Conservation (phyloP, 2,888 invertebrate genomes). For the Pachliopta kotzebuea region DNA sequence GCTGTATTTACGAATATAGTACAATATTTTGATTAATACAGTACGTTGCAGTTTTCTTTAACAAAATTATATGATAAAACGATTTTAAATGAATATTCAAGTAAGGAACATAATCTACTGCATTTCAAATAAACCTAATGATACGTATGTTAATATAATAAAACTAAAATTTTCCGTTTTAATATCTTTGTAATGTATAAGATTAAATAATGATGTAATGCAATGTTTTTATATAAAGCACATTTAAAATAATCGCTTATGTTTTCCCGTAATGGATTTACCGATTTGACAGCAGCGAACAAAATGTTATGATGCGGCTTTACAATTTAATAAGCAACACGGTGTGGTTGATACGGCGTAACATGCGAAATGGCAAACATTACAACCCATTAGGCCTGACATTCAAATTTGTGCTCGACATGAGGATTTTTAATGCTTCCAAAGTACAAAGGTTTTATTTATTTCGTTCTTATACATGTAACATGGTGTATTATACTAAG, state of each 20-base stretch:
- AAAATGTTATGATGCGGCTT: constrained; percentile 13
- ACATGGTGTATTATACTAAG: too few relatives aligned
- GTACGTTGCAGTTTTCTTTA: too few relatives aligned
- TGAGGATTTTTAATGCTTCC: background rate
- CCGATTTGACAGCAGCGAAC: constrained; percentile 14
- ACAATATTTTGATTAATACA: too few relatives aligned
- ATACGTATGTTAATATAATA: too few relatives aligned
- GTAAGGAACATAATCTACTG: too few relatives aligned
- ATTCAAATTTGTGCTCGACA: constrained; percentile 11
- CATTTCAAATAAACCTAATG: too few relatives aligned
- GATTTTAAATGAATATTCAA: too few relatives aligned
- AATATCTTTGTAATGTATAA: background rate
- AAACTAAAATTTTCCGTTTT: too few relatives aligned
- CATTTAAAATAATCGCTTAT: constrained; percentile 1
- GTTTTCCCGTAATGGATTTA: constrained; percentile 14
- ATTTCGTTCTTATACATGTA: background rate
- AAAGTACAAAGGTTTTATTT: background rate
- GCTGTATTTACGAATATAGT: too few relatives aligned
- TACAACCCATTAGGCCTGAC: constrained; percentile 14
- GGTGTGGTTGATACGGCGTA: constrained; percentile 4
- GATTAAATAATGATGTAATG: background rate
- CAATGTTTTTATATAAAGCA: background rate
- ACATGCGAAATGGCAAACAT: constrained; percentile 16
- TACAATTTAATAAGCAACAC: constrained; percentile 20
- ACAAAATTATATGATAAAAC: too few relatives aligned